Conservation (phyloP, 2,797 vertebrate genomes). For the Sebastes flavidus region DNA sequence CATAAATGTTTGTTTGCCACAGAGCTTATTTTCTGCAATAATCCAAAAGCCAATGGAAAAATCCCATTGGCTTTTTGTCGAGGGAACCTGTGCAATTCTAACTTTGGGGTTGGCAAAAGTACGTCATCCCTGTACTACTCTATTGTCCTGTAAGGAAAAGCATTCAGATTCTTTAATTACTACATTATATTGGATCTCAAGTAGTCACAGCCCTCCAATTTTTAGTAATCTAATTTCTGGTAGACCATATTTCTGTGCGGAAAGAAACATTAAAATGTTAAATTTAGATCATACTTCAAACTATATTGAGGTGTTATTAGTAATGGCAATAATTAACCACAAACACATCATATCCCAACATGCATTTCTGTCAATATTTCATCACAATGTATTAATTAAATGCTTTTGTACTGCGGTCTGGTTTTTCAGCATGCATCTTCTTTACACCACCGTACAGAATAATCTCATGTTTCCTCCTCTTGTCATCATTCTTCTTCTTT, state of each 20-base stretch:
- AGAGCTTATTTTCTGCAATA: too few species aligned
- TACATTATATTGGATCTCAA: not conserved
- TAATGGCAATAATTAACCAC: not conserved
- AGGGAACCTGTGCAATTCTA: too few species aligned
- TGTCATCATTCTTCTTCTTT: slow-evolving; percentile 65
- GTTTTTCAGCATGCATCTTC: slow-evolving; percentile 9
- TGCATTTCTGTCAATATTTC: not conserved
- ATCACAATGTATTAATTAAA: slow-evolving; percentile 13
- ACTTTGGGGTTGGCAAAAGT: too few species aligned
- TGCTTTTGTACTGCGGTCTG: not conserved
- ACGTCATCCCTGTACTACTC: too few species aligned
- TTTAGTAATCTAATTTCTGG: not conserved
- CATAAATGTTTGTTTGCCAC: too few species aligned
- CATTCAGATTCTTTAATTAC: not conserved
- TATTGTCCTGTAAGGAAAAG: not conserved
- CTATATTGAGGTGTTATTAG: not conserved
- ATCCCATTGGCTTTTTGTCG: too few species aligned
- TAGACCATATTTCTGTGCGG: not conserved
- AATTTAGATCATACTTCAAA: not conserved
- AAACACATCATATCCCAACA: not conserved
- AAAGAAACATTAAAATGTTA: not conserved
- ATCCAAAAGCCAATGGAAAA: too few species aligned
- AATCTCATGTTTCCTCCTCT: slow-evolving; percentile 31
- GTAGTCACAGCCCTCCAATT: not conserved
- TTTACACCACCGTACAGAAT: slow-evolving; percentile 29